A percentile compares a stretch with the other conserved stretches of the same genome.
phyloP scores from a whole-genome alignment of 2,888 invertebrate species.

The Notodonta dromedarius region DNA sequence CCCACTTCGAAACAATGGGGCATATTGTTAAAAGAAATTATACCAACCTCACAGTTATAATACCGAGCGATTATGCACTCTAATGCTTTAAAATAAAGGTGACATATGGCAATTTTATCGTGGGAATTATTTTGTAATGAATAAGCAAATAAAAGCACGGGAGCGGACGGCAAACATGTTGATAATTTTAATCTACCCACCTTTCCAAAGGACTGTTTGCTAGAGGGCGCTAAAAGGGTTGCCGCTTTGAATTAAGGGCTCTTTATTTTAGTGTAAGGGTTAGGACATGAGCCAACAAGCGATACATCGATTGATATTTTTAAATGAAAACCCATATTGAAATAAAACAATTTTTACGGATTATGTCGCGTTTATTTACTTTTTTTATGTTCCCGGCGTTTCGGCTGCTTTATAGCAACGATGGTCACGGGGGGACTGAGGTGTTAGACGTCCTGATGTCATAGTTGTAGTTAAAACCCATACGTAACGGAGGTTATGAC shows the following conservation, averaged over 20 bases:
- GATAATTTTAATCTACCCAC: slow-evolving; percentile 64
- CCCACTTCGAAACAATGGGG: slow-evolving; percentile 22
- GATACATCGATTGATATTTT: no score
- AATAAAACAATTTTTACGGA: no score
- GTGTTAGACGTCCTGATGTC: no score
- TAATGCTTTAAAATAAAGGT: slow-evolving; percentile 16
- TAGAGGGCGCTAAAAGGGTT: slow-evolving; percentile 60
- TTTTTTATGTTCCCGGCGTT: no score
- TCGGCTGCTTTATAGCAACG: no score
- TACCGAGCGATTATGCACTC: slow-evolving; percentile 24
- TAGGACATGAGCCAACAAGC: slow-evolving; percentile 13
- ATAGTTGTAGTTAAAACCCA: no score
- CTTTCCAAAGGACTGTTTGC: slow-evolving; percentile 55
- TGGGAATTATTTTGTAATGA: slow-evolving; percentile 40
- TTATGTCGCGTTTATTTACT: no score
- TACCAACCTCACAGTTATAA: slow-evolving; percentile 6
- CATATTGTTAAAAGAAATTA: slow-evolving; percentile 18
- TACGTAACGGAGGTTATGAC: no score
- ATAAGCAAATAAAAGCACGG: slow-evolving; percentile 52
- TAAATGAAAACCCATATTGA: no score
- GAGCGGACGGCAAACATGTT: slow-evolving; percentile 52
- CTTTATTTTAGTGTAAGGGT: slow-evolving; percentile 48
- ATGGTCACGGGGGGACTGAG: no score
- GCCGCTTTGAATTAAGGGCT: slow-evolving; percentile 55
- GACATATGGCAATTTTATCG: slow-evolving; percentile 19